phyloP scores from a whole-genome alignment of 2,888 invertebrate genomes.

The Biston betularia region DNA sequence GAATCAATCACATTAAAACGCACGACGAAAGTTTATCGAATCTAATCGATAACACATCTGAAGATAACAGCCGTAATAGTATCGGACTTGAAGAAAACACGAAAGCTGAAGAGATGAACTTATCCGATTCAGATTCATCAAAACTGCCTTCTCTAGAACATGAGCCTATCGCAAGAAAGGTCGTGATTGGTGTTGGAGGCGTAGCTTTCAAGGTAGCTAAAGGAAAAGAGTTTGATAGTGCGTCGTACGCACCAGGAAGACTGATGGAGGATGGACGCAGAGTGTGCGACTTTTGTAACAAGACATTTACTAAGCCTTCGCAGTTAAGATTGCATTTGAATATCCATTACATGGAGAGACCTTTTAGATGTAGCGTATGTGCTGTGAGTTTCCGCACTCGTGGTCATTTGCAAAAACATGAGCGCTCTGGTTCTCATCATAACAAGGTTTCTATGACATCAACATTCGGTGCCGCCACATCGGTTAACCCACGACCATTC shows the following conservation, averaged over 20 bases:
- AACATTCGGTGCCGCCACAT: slow-evolving; percentile 93
- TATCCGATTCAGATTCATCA: slow-evolving; percentile 66
- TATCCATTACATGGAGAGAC: slow-evolving; percentile 97
- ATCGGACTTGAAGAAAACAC: slow-evolving; percentile 64
- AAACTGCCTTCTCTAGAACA: slow-evolving; percentile 73
- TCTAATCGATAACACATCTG: slow-evolving; percentile 65
- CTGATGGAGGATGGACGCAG: slow-evolving; percentile 91
- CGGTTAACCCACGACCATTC: slow-evolving; percentile 97
- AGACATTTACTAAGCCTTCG: slow-evolving; percentile 96
- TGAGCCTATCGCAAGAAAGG: slow-evolving; percentile 84
- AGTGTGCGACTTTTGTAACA: slow-evolving; percentile 94
- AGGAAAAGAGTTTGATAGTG: slow-evolving; percentile 79
- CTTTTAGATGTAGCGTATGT: slow-evolving; percentile 96
- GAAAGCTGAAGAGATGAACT: slow-evolving; percentile 61
- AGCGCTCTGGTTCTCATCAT: slow-evolving; percentile 95
- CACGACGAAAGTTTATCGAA: slow-evolving; percentile 68
- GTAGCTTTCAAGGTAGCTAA: slow-evolving; percentile 86
- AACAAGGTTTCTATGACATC: slow-evolving; percentile 96
- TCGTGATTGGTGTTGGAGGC: slow-evolving; percentile 88
- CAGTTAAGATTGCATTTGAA: slow-evolving; percentile 97
- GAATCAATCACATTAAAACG: slow-evolving; percentile 75
- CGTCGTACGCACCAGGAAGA: slow-evolving; percentile 80
- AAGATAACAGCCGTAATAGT: slow-evolving; percentile 62
- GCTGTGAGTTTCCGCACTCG: slow-evolving; percentile 95
- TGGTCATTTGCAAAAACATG: slow-evolving; percentile 97